phyloP scores from a whole-genome alignment of 1,140 invertebrate genomes.

The Megalonaias nervosa region DNA sequence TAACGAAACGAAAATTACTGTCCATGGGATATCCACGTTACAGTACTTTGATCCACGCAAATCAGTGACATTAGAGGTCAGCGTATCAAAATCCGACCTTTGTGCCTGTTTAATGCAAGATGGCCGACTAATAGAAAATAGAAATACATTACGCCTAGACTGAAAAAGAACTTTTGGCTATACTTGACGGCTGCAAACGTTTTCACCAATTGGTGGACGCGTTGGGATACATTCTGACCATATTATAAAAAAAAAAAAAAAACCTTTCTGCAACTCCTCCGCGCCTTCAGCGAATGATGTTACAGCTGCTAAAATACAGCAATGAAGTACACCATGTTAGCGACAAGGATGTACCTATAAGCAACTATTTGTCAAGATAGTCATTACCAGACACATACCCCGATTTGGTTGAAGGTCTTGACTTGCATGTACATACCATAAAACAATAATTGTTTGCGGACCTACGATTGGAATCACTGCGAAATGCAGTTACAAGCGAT shows the following conservation, averaged over 20 bases:
- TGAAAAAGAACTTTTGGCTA: constrained; percentile 72
- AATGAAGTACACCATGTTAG: constrained; percentile 59
- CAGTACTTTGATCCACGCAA: constrained; percentile 30
- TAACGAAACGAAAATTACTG: no score
- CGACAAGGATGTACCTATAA: constrained; percentile 68
- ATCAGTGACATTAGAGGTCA: constrained; percentile 27
- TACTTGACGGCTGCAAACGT: constrained; percentile 70
- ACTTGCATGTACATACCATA: neutral
- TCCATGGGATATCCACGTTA: no score
- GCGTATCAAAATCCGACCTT: constrained; percentile 58
- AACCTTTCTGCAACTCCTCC: constrained; percentile 30
- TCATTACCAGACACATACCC: constrained; percentile 1
- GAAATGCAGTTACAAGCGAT: neutral
- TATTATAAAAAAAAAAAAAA: constrained; percentile 34
- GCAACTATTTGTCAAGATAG: constrained; percentile 51
- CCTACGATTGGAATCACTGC: neutral
- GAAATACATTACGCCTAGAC: constrained; percentile 72
- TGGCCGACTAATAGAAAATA: constrained; percentile 65
- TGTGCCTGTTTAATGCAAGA: constrained; percentile 70
- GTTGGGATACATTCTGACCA: constrained; percentile 19
- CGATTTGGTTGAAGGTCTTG: neutral
- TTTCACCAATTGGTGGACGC: constrained; percentile 66
- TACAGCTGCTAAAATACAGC: constrained; percentile 68
- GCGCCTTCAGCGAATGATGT: constrained; percentile 36
- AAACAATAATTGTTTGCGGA: constrained; percentile 2